Conservation (phyloP, 2,797 vertebrate species). For the Darevskia nairensis region DNA sequence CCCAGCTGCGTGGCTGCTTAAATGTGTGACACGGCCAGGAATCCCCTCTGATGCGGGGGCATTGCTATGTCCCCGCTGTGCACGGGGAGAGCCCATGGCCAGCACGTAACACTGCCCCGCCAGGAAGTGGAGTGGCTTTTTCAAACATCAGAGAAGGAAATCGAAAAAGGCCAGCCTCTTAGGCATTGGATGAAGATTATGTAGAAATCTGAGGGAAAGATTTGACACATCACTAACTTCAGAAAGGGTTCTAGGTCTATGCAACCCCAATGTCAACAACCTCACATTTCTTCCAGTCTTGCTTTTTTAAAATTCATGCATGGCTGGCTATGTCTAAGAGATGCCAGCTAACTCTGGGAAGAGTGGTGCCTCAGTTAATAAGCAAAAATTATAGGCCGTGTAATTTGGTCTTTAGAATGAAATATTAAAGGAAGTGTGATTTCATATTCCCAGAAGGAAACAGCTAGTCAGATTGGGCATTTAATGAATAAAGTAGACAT, state of each 20-base stretch:
- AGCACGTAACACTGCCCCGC: fast-evolving
- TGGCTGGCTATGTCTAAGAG: neutral
- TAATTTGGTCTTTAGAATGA: constrained; percentile 10
- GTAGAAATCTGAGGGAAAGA: no score
- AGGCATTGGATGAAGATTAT: no score
- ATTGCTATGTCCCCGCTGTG: no score
- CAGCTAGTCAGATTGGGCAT: constrained; percentile 26
- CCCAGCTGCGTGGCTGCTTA: no score
- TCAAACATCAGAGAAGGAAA: no score
- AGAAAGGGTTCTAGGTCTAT: neutral
- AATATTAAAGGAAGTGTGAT: constrained; percentile 6
- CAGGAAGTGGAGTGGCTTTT: no score
- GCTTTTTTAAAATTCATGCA: neutral
- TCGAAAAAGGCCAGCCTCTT: no score
- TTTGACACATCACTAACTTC: no score
- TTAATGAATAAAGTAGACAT: constrained; percentile 49
- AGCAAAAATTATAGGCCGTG: neutral
- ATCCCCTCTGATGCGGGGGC: no score
- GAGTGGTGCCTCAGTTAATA: neutral
- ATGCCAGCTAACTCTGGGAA: neutral
- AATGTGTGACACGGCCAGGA: no score
- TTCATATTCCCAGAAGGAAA: constrained; percentile 17
- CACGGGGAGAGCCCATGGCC: no score
- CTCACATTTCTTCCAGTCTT: neutral
- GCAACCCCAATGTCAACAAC: neutral